A percentile compares a stretch with the other conserved stretches of the same genome.
phyloP scores from a whole-genome alignment of 2,113 vertebrate species.

The Perca schrenkii region DNA sequence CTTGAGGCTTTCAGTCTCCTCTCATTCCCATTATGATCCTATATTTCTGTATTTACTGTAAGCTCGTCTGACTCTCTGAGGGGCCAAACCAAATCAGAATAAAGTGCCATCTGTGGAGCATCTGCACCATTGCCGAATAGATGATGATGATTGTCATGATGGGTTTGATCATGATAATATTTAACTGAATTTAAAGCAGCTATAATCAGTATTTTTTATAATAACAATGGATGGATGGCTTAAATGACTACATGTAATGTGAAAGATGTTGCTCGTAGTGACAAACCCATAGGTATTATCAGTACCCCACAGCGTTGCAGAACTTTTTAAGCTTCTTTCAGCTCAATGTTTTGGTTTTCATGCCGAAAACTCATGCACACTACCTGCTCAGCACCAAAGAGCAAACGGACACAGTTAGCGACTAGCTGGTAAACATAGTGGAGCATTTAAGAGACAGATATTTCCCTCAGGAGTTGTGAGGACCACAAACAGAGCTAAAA shows the following conservation, averaged over 20 bases:
- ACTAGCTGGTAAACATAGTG: not conserved
- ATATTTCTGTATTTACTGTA: slow-evolving; percentile 2
- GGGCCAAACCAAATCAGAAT: slow-evolving; percentile 7
- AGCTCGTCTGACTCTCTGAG: not conserved
- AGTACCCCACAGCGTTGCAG: not conserved
- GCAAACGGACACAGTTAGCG: not conserved
- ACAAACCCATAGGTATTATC: too few relatives aligned
- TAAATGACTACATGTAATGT: not conserved
- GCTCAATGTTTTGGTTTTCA: not conserved
- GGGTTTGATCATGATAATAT: not conserved
- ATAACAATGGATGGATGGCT: not conserved
- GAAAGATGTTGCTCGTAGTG: too few relatives aligned
- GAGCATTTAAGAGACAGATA: not conserved
- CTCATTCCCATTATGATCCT: slow-evolving; percentile 2
- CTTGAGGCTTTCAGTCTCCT: slow-evolving; percentile 1
- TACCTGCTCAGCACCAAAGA: not conserved
- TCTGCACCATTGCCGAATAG: not conserved
- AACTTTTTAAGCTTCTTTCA: not conserved
- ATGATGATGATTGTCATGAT: slow-evolving; percentile 5
- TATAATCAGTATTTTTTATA: not conserved
- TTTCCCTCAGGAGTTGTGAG: too few relatives aligned
- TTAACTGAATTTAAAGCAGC: not conserved
- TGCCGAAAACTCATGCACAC: not conserved
- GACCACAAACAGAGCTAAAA: not conserved
- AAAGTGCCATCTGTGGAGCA: not conserved